Conservation (phyloP, 1,140 invertebrate genomes). For the Drosophila micromelanica region DNA sequence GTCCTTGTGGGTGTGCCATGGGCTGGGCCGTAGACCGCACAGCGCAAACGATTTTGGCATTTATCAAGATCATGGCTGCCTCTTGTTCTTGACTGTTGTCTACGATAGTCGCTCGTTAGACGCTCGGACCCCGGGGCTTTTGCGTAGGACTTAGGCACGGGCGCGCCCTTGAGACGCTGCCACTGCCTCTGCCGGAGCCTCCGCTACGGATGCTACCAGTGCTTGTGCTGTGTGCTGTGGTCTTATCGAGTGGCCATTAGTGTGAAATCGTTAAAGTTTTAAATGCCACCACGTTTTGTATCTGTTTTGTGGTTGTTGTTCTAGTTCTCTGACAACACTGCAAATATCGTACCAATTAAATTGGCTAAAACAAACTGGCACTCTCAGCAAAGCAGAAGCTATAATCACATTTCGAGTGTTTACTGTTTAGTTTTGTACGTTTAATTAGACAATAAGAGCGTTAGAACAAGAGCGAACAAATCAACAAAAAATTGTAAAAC, state of each 20-base stretch:
- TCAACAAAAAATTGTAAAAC: slow-evolving; percentile 71
- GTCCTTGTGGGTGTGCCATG: slow-evolving; percentile 53
- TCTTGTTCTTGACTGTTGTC: slow-evolving; percentile 49
- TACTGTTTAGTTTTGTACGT: slow-evolving; percentile 29
- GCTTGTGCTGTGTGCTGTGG: slow-evolving; percentile 25
- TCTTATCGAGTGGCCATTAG: slow-evolving; percentile 75
- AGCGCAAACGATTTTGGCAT: slow-evolving; percentile 66
- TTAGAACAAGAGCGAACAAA: slow-evolving; percentile 49
- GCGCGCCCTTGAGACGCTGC: slow-evolving; percentile 10
- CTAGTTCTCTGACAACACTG: slow-evolving; percentile 36
- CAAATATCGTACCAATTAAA: slow-evolving; percentile 76
- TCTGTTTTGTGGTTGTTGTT: slow-evolving; percentile 44
- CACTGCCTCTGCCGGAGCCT: not conserved
- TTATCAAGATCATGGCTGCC: slow-evolving; percentile 78
- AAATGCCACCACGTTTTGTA: slow-evolving; percentile 74
- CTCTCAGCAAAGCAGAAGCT: slow-evolving; percentile 35
- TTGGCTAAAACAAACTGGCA: slow-evolving; percentile 40
- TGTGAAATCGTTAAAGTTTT: slow-evolving; percentile 76
- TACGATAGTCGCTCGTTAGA: slow-evolving; percentile 73
- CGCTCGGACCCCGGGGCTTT: slow-evolving; percentile 28
- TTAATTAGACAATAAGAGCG: slow-evolving; percentile 69
- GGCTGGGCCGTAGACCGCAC: slow-evolving; percentile 39
- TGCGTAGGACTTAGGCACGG: slow-evolving; percentile 52
- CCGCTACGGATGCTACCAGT: not conserved
- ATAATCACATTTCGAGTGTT: slow-evolving; percentile 65